Evolutionary conservation across 1,140 invertebrate genomes (phyloP).

Genomic region (Nylanderia fulva): DNA sequence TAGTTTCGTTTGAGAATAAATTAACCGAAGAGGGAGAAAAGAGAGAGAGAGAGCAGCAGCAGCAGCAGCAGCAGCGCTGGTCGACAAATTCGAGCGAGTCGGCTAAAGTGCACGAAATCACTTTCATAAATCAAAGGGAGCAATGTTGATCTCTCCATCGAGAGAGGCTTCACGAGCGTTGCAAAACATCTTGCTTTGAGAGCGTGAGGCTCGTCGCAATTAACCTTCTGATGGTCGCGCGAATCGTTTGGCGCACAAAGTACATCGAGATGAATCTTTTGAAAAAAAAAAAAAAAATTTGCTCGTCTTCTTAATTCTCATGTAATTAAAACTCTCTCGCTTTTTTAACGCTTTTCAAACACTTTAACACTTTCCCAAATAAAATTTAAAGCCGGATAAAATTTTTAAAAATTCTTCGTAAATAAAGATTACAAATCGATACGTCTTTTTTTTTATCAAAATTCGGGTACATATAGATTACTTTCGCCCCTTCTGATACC

Average conservation of each 20-base stretch:
- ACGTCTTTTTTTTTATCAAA: not conserved
- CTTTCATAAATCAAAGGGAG: slow-evolving; percentile 58
- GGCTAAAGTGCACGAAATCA: slow-evolving; percentile 42
- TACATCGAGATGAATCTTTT: not conserved
- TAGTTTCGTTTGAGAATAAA: slow-evolving; percentile 48
- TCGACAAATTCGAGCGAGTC: slow-evolving; percentile 37
- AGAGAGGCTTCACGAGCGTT: slow-evolving; percentile 10
- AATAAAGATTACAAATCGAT: not conserved
- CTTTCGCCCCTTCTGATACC: not conserved
- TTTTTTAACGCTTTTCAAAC: not conserved
- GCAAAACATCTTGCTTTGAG: slow-evolving; percentile 44
- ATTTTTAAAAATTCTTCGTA: not conserved
- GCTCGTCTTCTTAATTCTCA: not conserved
- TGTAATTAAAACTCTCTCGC: slow-evolving; percentile 2
- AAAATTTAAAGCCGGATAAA: not conserved
- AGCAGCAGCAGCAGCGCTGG: not conserved
- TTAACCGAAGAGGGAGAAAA: slow-evolving; percentile 7
- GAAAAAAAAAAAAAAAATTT: not conserved
- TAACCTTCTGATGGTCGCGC: slow-evolving; percentile 20
- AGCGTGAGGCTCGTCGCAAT: slow-evolving; percentile 33
- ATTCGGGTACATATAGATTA: not conserved
- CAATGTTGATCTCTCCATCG: slow-evolving; percentile 15
- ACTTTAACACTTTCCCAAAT: not conserved
- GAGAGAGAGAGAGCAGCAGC: not conserved
- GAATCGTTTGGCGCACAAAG: slow-evolving; percentile 2